Evolutionary conservation across 2,888 invertebrate genomes (phyloP), one percentile per base, ranked within the genome.

Genomic region (Blastobasis lacticolella): DNA sequence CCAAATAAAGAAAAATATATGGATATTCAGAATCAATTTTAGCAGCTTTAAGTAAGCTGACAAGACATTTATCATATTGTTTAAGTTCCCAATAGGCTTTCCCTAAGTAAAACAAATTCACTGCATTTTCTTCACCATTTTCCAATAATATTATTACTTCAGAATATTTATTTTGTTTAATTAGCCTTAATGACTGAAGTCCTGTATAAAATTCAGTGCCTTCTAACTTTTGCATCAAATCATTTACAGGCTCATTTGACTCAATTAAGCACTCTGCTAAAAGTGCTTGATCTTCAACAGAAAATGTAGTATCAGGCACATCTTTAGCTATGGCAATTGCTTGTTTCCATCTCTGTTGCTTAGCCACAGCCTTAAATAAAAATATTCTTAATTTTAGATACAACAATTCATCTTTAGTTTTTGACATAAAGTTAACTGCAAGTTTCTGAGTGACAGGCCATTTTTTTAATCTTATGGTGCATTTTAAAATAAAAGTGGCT

Each of bases 11-110:
- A 73, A 96, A 95, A 59, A 93, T 93, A 49, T 91, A 88, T 62
- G 92, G 91, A 78, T 93, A 91, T 66, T 93, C 91, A n/a, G 94
- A 91, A 71, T 95, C 92, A 8, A 92, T 73, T 73, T 95, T 92
- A 1, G 92, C 92, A 48, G 93, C 91, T 86, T 90, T 93, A 5
- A 94, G 73, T 63, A 94, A 90, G 57, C 90, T 90, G 54, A 90
- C 80, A 40, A 93, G 79, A 59, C 92, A 90, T 58, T 92, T 90
- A 40, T 90, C 88, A 75, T 88, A 90, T 54, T 92, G 78, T 45
- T 88, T 75, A 10, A 90, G 66, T 64, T 90, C 78, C 90, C 90
- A 92, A 71, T 91, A 90, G 51, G 92, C 83, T 66, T 84, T 81
- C 2, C 92, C 93, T 49, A 92, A 77, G 69, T 90, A 88, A 53